Evolutionary conservation across 2,113 vertebrate genomes (phyloP), one percentile per base, ranked within the genome.

Genomic region (Bungarus multicinctus): DNA sequence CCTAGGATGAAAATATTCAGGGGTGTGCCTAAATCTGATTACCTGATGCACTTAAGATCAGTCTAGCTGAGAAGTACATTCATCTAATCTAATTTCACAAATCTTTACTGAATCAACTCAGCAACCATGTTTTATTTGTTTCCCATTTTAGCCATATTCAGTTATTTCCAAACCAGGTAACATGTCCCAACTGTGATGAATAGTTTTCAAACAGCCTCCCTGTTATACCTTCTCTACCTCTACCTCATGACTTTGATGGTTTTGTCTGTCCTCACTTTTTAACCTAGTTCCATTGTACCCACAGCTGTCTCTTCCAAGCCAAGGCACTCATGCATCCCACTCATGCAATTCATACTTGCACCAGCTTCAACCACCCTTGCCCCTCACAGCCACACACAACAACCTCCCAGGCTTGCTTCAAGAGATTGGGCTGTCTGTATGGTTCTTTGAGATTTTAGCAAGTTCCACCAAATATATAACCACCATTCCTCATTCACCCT

Each of bases 11-110:
- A 93, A 93, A 43, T 47, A 74, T 85, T 39, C 2, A 5, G 7
- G 30, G 7, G 45, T 52, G n/a, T 50, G 30, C 23, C 25, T 60
- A 57, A 45, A 9, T 30, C n/a, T 50, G 47, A 87, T 90, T 93
- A 54, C 74, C 89, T 87, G 55, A 39, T 43, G 81, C 92, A 93
- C 89, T 93, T 90, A 93, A 54, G 81, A 87, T 14, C 23, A 53
- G 43, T 57, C 81, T 54, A 64, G 45, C 81, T 87, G 45, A 64
- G 45, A 52, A 89, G 81, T 22, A 39, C 89, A 90, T 60, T 93
- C 1, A 90, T 64, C n/a, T 86, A 34, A 92, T 39, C 27, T 54
- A 53, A 60, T 64, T 87, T 64, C 23, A 43, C 45, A 90, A 25
- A 23, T 64, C 74, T 93, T 81, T 55, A 85, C 91, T 57, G 34